Percentiles rank a stretch among this genome's conserved stretches.
Evolutionary conservation across 2,888 invertebrate genomes (phyloP).

Genomic region (Chelonus formosanus): DNA sequence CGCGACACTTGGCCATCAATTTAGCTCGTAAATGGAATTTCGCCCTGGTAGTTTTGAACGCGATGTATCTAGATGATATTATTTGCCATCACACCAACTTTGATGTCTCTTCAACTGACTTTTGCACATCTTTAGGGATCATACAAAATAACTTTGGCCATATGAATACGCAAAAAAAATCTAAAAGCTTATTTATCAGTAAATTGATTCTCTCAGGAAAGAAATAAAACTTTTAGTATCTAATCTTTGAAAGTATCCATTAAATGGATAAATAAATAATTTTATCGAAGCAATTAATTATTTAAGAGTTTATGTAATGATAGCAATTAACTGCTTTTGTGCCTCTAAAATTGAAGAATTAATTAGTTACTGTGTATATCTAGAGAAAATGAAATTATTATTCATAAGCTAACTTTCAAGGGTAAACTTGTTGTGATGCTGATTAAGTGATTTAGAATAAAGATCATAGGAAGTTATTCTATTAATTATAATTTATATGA

Average conservation of each 20-base stretch:
- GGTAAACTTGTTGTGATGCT: constrained; percentile 7
- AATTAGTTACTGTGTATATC: background rate
- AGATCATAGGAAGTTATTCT: background rate
- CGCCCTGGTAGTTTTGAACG: constrained; percentile 30
- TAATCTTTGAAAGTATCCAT: no score
- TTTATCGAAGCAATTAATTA: no score
- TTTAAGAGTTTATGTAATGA: no score
- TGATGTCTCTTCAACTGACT: constrained; percentile 18
- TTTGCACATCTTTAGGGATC: constrained; percentile 14
- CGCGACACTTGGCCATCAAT: constrained; percentile 53
- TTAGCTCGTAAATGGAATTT: constrained; percentile 53
- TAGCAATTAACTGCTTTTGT: no score
- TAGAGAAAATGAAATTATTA: constrained; percentile 9
- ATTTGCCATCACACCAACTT: constrained; percentile 10
- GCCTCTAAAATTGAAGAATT: background rate
- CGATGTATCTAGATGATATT: constrained; percentile 17
- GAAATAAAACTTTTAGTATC: no score
- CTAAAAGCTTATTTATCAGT: no score
- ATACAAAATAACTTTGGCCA: background rate
- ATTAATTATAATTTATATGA: constrained; percentile 1
- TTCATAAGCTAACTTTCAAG: constrained; percentile 4
- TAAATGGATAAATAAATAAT: no score
- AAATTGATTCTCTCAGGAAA: no score
- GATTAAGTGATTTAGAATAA: constrained; percentile 16
- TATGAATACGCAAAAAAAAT: no score